Evolutionary conservation across 2,113 vertebrate genomes (phyloP), one percentile per base, ranked within the genome.

Genomic region (Haemorhous mexicanus): DNA sequence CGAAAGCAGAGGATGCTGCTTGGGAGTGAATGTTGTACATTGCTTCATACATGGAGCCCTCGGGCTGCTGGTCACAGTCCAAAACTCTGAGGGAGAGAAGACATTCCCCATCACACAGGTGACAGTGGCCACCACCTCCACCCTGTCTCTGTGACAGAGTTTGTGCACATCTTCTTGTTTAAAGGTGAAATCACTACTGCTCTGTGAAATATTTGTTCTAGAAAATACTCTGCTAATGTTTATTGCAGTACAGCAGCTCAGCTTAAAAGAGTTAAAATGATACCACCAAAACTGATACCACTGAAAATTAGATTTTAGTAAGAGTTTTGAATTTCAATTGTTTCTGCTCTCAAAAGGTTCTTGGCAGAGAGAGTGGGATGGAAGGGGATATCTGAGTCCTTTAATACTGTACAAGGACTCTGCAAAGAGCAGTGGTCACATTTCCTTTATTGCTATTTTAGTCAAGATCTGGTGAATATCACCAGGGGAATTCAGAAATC

Each of bases 1-100:
- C 97, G 0, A 96, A 61, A 68, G 84, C 79, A 53, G 94, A 94
- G 6, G 97, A 74, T 17, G 87, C 15, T 70, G 97, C 97, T 90
- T 99, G 99, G 73, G 98, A 97, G 93, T 99, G 99, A 61, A 99
- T 98, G 96, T 99, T 98, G 97, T 98, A 99, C 99, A 99, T 99
- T 33, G 99, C 98, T 97, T 99, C 99, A 59, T 99, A 99, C 41
- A 96, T 98, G 63, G 97, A 98, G 74, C 97, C 98, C 23, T 99
- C 98, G 0, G 80, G 41, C 85, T 99, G 98, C 76, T 98, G 95
- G 19, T 99, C 98, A 59, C 96, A 97, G 47, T 98, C 96, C 73
- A 97, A 16, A 5, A 8, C 84, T 68, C 98, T 98, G 95, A 75
- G 75, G 66, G 67, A 94, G 72, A 97, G 49, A 77, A n/a, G 24